Conservation (phyloP, 2,888 invertebrate genomes). For the Rhingia rostrata region DNA sequence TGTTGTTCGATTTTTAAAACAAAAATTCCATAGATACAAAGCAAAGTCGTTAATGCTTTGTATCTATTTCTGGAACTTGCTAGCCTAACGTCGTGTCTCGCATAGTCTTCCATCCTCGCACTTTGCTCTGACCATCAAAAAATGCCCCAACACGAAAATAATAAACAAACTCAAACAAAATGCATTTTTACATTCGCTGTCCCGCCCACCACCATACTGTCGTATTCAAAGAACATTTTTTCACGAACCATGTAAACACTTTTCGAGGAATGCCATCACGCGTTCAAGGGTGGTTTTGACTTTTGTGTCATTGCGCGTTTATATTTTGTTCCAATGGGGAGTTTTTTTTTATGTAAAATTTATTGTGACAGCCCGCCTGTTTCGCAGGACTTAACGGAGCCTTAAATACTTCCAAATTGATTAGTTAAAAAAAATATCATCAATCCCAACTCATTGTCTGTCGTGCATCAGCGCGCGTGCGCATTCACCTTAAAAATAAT, state of each 20-base stretch:
- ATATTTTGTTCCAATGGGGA: conserved; percentile 57
- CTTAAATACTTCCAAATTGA: conserved; percentile 24
- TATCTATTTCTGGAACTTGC: conserved; percentile 35
- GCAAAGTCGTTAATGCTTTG: conserved; percentile 8
- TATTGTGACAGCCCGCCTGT: conserved; percentile 2
- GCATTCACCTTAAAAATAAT: conserved; percentile 15
- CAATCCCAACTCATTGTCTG: conserved; percentile 1
- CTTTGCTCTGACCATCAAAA: conserved; percentile 47
- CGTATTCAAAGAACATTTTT: conserved; percentile 5
- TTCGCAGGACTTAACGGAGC: neutral
- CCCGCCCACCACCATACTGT: neutral
- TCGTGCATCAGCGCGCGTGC: conserved; percentile 27
- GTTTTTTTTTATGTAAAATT: conserved; percentile 25
- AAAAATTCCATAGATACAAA: too few relatives aligned
- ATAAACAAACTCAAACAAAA: neutral
- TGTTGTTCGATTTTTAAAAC: neutral
- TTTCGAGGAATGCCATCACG: conserved; percentile 37
- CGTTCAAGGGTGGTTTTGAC: conserved; percentile 45
- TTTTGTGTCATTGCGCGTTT: conserved; percentile 28
- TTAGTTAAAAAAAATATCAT: conserved; percentile 8
- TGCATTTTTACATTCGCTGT: neutral
- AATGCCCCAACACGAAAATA: neutral
- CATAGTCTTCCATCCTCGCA: conserved; percentile 18
- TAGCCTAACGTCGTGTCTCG: conserved; percentile 33
- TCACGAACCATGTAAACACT: conserved; percentile 33